Evolutionary conservation across 2,113 vertebrate genomes (phyloP).

Genomic region (Axis porcinus): DNA sequence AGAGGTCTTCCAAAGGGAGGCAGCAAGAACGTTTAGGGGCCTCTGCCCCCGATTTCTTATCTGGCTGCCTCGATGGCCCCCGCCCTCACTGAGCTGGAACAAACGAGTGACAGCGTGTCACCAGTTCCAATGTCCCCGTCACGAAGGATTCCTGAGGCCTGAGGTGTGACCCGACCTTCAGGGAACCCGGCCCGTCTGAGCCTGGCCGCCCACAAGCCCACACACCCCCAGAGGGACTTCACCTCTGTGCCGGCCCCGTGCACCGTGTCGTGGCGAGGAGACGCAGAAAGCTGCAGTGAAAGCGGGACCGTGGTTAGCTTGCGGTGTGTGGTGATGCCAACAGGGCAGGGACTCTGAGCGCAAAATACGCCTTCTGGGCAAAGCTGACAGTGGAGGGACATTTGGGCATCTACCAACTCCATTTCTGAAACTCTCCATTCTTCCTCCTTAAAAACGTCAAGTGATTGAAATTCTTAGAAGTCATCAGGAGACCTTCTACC

Average conservation of each 20-base stretch:
- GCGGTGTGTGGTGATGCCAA: not conserved
- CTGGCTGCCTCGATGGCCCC: not conserved
- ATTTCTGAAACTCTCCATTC: not conserved
- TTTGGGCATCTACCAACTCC: not conserved
- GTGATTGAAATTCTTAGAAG: not conserved
- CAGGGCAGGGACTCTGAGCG: not conserved
- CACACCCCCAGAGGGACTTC: not conserved
- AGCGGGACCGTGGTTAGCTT: not conserved
- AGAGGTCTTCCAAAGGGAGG: not conserved
- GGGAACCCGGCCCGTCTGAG: fast-evolving
- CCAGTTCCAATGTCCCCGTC: not conserved
- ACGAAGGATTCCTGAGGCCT: fast-evolving
- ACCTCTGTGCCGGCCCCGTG: not conserved
- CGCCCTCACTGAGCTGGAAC: not conserved
- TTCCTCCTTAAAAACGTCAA: slow-evolving; percentile 34
- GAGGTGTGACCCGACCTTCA: not conserved
- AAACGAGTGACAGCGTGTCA: fast-evolving
- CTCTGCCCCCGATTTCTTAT: not conserved
- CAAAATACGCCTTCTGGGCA: not conserved
- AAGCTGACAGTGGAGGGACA: not conserved
- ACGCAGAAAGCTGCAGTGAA: not conserved
- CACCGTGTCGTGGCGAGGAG: not conserved
- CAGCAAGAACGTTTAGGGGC: not conserved
- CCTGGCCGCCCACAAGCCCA: not conserved
- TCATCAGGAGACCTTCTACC: not conserved